Evolutionary conservation across 2,888 invertebrate species (phyloP).

Genomic region (Archaeoteleia sp.): DNA sequence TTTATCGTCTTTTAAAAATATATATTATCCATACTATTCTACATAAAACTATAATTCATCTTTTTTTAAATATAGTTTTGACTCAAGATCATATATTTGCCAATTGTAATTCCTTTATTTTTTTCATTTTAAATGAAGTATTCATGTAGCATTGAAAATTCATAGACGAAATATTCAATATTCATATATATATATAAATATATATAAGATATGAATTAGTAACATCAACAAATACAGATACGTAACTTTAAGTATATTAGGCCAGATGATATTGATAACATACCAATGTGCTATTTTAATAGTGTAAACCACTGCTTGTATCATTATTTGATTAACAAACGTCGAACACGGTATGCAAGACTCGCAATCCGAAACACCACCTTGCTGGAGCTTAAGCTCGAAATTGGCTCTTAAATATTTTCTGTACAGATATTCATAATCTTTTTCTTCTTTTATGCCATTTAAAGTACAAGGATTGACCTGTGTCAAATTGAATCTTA

Average conservation of each 20-base stretch:
- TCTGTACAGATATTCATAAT: constrained; percentile 28
- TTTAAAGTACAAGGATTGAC: background rate
- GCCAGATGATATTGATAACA: constrained; percentile 71
- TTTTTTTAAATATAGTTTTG: constrained; percentile 16
- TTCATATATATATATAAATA: constrained; percentile 57
- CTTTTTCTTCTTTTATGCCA: constrained; percentile 2
- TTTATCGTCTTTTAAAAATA: background rate
- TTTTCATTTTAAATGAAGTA: constrained; percentile 37
- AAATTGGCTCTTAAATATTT: constrained; percentile 9
- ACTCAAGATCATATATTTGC: constrained; percentile 16
- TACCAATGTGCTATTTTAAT: constrained; percentile 53
- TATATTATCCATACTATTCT: constrained; percentile 7
- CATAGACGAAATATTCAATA: constrained; percentile 67
- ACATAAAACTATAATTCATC: constrained; percentile 8
- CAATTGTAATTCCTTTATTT: constrained; percentile 45
- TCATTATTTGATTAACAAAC: constrained; percentile 25
- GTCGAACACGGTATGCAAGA: constrained; percentile 17
- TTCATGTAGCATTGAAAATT: constrained; percentile 66
- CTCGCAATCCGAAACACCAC: constrained; percentile 23
- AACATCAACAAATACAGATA: constrained; percentile 72
- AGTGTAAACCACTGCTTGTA: constrained; percentile 37
- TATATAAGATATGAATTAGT: constrained; percentile 67
- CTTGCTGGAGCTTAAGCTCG: background rate
- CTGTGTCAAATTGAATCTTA: background rate
- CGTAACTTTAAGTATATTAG: constrained; percentile 73